Base-by-base conservation (phyloP, 2,113 vertebrate species). In the Charina bottae region DNA sequence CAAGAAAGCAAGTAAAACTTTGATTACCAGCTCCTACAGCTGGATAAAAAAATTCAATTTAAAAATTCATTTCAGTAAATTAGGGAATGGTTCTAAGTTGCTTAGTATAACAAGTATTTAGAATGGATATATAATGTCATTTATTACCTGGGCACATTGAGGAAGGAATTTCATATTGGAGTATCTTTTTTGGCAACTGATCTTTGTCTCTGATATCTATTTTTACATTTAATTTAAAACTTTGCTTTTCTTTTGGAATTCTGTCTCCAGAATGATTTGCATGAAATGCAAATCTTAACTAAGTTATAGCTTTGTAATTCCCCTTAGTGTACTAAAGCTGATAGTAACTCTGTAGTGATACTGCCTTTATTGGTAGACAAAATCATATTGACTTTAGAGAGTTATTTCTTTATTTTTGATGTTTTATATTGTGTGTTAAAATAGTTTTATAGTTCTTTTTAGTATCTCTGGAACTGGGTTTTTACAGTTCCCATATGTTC, bases 391-490 rank as follows among this genome's bases (percentile, higher is more conserved):
- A 89, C n/a, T n/a, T 68, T 85, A 78, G 19, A 72, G 33, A 15
- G 60, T 12, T 54, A 42, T 83, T 87, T 92, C 33, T 53, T 84
- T 10, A 26, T 89, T 89, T 89, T 89, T 92, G 42, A 92, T 84
- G 60, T 72, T 90, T 78, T 78, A 87, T 84, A 28, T 46, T 83
- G 55, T 33, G 53, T 54, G 68, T 88, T 88, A 88, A 88, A 83
- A 86, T 85, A 2, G 6, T 78, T 92, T 90, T 87, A 83, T 60
- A 42, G 13, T 54, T 91, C 42, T 90, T 85, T 92, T 90, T 88
- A 94, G 86, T 58, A 87, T 21, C n/a, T 90, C 85, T 54, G 42
- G 49, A 83, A 55, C 54, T 83, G 55, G 72, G 37, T 37, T 86
- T 89, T 72, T 89, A 86, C 59, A 28, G 33, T 24, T 78, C 54